Conservation (phyloP, 2,797 vertebrate species). For the Xiphophorus birchmanni region DNA sequence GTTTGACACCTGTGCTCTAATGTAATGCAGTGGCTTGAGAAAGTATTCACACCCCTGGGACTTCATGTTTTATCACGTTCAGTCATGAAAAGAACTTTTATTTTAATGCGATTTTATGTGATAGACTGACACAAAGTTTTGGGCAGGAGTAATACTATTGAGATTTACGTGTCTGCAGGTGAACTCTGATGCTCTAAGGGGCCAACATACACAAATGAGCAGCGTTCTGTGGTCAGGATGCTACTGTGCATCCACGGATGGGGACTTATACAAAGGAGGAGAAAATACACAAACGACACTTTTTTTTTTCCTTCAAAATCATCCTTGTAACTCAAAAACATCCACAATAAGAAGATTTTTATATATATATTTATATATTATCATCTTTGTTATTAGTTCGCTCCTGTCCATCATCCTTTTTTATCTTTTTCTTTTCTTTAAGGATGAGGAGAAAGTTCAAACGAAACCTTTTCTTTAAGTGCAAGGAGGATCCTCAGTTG, state of each 20-base stretch:
- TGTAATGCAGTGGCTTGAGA: not conserved
- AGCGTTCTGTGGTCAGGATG: slow-evolving; percentile 74
- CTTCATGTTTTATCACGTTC: not conserved
- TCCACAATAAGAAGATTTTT: slow-evolving; percentile 73
- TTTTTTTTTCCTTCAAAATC: slow-evolving; percentile 41
- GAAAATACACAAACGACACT: slow-evolving; percentile 81
- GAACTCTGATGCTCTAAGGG: slow-evolving; percentile 32
- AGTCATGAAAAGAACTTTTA: not conserved
- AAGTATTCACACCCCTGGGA: not conserved
- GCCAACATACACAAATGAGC: slow-evolving; percentile 20
- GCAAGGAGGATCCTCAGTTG: slow-evolving; percentile 40
- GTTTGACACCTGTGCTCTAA: no score
- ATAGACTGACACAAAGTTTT: not conserved
- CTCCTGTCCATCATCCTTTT: slow-evolving; percentile 23
- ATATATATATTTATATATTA: slow-evolving; percentile 63
- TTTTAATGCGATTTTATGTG: not conserved
- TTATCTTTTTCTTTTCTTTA: slow-evolving; percentile 11
- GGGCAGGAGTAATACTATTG: not conserved
- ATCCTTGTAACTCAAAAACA: slow-evolving; percentile 74
- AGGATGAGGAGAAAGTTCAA: slow-evolving; percentile 32
- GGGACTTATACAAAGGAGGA: slow-evolving; percentile 66
- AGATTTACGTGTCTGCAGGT: not conserved
- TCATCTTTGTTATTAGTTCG: slow-evolving; percentile 55
- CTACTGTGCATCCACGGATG: slow-evolving; percentile 73
- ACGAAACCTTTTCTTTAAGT: slow-evolving; percentile 53